Percentiles rank a stretch among this genome's conserved stretches.
phyloP scores from a whole-genome alignment of 2,888 invertebrate species.

The Flexamia atlantica region DNA sequence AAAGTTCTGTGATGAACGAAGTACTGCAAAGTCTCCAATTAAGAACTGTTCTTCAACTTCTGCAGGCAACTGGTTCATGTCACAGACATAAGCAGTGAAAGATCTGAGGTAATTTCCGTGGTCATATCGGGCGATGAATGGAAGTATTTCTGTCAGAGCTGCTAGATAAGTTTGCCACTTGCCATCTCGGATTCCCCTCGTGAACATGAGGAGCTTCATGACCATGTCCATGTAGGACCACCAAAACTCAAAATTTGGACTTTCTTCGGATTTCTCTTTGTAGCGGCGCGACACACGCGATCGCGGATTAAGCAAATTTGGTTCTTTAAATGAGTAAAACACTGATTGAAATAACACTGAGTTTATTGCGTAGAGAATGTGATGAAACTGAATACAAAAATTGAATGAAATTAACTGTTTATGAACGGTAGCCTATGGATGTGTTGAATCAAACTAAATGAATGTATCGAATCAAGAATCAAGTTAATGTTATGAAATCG shows the following conservation, averaged over 20 bases:
- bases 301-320: no score
- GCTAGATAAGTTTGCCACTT: background rate
- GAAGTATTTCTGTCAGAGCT: conserved; percentile 2
- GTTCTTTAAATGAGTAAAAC: no score
- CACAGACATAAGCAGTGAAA: background rate
- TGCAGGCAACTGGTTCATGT: background rate
- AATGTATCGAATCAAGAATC: no score
- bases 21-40: background rate
- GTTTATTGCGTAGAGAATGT: no score
- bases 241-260: background rate
- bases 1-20: background rate
- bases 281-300: no score
- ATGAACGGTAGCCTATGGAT: no score
- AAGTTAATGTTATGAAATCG: no score
- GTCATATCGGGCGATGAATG: background rate
- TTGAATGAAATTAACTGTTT: no score
- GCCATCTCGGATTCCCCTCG: conserved; percentile 10
- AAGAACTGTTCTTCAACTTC: conserved; percentile 7
- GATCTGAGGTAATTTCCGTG: background rate
- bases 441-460: no score
- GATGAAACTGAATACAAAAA: no score
- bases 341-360: no score
- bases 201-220: background rate
- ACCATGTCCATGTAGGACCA: conserved; percentile 7
- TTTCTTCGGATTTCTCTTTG: background rate